Percentiles rank a stretch among this genome's conserved stretches.
These are phyloP conservation scores for Eupleurogrammus muticus DNA, from an alignment of 2,797 vertebrate species.

Conservation along the genomic window DNA sequence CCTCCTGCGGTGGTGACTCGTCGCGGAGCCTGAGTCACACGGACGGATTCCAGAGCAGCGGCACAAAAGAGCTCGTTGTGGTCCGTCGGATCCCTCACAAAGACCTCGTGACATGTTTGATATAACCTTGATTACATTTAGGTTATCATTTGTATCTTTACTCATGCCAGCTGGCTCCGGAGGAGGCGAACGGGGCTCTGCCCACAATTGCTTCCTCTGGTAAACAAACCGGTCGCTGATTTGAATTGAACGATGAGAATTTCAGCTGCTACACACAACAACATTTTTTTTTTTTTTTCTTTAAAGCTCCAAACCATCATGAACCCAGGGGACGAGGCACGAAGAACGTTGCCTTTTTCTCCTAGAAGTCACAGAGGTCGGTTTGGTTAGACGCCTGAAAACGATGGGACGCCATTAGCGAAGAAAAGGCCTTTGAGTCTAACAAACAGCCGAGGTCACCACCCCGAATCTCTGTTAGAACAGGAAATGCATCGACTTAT, in stretches of 20 bases:
- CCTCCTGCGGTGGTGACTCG: constrained; percentile 37
- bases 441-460: not conserved
- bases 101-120: constrained; percentile 27
- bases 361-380: constrained; percentile 7
- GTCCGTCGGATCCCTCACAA: constrained; percentile 36
- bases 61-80: constrained; percentile 41
- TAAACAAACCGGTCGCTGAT: constrained; percentile 52
- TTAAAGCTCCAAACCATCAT: constrained; percentile 35
- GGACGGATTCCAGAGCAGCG: constrained; percentile 41
- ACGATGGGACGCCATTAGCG: not conserved
- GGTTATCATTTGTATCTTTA: constrained; percentile 53
- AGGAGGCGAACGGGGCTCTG: constrained; percentile 13
- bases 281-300: constrained; percentile 27
- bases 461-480: too few relatives aligned
- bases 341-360: constrained; percentile 10
- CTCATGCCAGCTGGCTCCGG: constrained; percentile 44
- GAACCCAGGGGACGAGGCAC: constrained; percentile 11
- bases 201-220: constrained; percentile 42
- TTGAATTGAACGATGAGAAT: constrained; percentile 36
- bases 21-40: constrained; percentile 52
- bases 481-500: not conserved
- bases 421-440: not conserved
- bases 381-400: constrained; percentile 15
- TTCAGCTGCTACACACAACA: constrained; percentile 6
- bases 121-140: constrained; percentile 38